A percentile compares a stretch with the other conserved stretches of the same genome.
phyloP scores from a whole-genome alignment of 2,797 vertebrate genomes.

The Babyrousa celebensis region DNA sequence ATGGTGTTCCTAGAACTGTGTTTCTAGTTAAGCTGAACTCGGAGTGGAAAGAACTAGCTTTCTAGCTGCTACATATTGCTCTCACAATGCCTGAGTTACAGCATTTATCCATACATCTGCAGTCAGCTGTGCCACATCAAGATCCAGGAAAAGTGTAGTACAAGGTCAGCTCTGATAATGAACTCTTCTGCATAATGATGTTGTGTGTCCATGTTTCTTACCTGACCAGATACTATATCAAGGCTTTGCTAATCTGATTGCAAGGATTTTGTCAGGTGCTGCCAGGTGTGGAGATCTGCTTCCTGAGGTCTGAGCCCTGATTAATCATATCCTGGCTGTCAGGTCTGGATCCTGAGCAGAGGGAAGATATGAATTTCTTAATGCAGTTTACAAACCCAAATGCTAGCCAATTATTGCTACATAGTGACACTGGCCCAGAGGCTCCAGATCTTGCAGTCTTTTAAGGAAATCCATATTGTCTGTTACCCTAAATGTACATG shows the following conservation, averaged over 20 bases:
- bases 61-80: neutral
- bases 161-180: neutral
- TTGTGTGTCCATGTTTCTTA: neutral
- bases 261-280: conserved; percentile 32
- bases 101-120: neutral
- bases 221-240: neutral
- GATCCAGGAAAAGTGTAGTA: neutral
- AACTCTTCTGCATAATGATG: neutral
- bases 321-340: neutral
- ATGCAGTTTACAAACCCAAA: neutral
- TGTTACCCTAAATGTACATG: neutral
- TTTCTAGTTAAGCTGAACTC: neutral
- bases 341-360: neutral
- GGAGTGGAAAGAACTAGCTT: neutral
- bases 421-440: neutral
- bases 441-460: neutral
- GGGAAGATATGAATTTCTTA: neutral
- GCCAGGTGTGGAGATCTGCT: neutral
- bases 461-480: neutral
- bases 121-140: neutral
- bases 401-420: neutral
- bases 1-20: neutral
- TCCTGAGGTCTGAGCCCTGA: neutral
- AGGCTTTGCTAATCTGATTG: conserved; percentile 21
- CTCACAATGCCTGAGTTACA: neutral